These are phyloP conservation scores for Alaudala cheleensis DNA, from an alignment of 2,113 vertebrate species.

Conservation along the genomic window DNA sequence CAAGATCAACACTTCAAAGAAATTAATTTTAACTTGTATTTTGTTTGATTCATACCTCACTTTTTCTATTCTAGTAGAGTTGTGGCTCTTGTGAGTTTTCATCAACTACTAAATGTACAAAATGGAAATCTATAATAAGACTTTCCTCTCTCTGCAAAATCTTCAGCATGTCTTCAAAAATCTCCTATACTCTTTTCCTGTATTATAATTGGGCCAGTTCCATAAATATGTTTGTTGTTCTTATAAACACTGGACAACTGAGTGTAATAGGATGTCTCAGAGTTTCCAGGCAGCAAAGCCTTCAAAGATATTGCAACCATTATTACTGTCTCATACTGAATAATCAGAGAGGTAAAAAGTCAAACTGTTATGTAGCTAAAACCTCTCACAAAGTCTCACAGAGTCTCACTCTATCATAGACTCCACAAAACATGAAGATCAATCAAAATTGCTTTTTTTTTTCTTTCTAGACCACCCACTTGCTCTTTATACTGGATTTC, in stretches of 20 bases:
- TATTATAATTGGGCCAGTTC: neutral
- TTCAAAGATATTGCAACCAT: neutral
- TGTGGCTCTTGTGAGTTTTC: neutral
- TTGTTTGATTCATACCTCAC: neutral
- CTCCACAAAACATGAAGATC: neutral
- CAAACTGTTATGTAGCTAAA: neutral
- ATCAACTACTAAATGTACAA: neutral
- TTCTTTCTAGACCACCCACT: conserved; percentile 39
- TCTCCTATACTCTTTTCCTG: neutral
- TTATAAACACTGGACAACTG: neutral
- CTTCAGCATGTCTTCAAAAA: neutral
- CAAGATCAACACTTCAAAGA: neutral
- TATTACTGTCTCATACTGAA: neutral
- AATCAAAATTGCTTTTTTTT: neutral
- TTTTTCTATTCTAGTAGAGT: neutral
- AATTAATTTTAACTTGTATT: neutral
- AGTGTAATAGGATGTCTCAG: neutral
- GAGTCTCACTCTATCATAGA: neutral
- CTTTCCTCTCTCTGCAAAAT: neutral
- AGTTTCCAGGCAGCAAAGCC: neutral
- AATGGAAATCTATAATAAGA: neutral
- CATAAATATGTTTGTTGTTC: neutral
- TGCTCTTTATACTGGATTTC: conserved; percentile 3
- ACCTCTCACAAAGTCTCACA: neutral
- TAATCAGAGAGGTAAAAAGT: neutral